These are phyloP conservation scores for Gastracanthus pulcherrimus DNA, from an alignment of 2,888 invertebrate species.

Conservation along the genomic window DNA sequence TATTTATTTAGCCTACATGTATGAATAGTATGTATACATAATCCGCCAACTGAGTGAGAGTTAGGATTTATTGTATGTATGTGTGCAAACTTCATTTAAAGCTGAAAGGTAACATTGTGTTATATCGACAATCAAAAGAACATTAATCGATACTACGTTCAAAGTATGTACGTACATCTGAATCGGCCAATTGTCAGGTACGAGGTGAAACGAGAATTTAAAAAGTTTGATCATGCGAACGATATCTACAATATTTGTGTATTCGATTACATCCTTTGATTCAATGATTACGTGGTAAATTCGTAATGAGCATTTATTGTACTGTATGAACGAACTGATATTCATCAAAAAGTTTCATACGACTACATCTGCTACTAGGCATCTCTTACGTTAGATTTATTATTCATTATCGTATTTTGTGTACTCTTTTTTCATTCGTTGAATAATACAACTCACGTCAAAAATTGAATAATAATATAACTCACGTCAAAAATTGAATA, in stretches of 20 bases:
- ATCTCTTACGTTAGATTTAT: too few species aligned
- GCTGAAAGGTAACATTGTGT: not conserved
- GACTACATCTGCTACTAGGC: too few species aligned
- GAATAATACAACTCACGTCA: too few species aligned
- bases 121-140: not conserved
- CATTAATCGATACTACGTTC: not conserved
- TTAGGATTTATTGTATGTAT: not conserved
- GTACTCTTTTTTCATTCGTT: too few species aligned
- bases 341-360: not conserved
- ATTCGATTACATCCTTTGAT: too few species aligned
- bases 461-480: too few species aligned
- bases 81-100: conserved; percentile 14
- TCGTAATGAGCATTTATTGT: not conserved
- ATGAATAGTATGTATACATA: not conserved
- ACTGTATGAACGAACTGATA: not conserved
- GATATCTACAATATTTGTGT: not conserved
- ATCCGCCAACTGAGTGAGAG: not conserved
- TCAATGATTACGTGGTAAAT: not conserved
- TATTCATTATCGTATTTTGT: too few species aligned
- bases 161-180: not conserved
- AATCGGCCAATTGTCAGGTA: not conserved
- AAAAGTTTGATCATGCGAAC: not conserved
- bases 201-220: not conserved
- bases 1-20: not conserved
- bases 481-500: too few species aligned